A percentile compares a stretch with the other conserved stretches of the same genome.
These are phyloP conservation scores for Furcifer pardalis DNA, from an alignment of 2,797 vertebrate species.

Conservation along the genomic window DNA sequence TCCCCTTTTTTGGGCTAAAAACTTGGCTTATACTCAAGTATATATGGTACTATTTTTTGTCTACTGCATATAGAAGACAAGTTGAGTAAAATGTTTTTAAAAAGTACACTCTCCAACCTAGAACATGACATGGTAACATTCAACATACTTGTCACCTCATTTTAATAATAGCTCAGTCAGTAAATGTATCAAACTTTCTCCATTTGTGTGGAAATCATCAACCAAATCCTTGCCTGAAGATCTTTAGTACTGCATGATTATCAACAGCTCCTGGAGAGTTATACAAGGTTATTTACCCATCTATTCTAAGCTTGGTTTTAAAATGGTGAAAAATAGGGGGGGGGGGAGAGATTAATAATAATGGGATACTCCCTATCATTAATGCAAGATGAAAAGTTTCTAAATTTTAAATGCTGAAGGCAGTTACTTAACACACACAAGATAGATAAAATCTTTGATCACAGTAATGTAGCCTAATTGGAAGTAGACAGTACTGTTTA, in stretches of 20 bases:
- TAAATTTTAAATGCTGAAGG: constrained; percentile 30
- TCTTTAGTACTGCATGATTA: neutral
- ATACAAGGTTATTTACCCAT: neutral
- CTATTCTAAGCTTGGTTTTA: neutral
- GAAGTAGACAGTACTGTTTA: constrained; percentile 37
- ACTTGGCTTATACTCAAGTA: too few species aligned
- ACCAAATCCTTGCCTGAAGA: neutral
- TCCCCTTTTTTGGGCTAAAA: too few species aligned
- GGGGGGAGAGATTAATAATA: neutral
- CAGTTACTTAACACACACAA: constrained; percentile 18
- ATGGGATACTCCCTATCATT: constrained; percentile 12
- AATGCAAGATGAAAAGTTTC: constrained; percentile 28
- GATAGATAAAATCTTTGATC: constrained; percentile 38
- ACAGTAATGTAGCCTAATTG: constrained; percentile 33
- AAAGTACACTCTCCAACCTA: neutral
- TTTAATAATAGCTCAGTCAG: neutral
- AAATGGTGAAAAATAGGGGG: too few species aligned
- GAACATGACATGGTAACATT: neutral
- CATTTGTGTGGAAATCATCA: neutral
- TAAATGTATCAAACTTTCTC: neutral
- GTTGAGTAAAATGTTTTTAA: neutral
- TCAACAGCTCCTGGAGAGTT: neutral
- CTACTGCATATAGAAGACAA: neutral
- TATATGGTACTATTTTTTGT: too few species aligned
- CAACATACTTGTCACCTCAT: neutral